A percentile compares a stretch with the other conserved stretches of the same genome.
Conservation (phyloP, 2,797 vertebrate species). For the Lepus townsendii region DNA sequence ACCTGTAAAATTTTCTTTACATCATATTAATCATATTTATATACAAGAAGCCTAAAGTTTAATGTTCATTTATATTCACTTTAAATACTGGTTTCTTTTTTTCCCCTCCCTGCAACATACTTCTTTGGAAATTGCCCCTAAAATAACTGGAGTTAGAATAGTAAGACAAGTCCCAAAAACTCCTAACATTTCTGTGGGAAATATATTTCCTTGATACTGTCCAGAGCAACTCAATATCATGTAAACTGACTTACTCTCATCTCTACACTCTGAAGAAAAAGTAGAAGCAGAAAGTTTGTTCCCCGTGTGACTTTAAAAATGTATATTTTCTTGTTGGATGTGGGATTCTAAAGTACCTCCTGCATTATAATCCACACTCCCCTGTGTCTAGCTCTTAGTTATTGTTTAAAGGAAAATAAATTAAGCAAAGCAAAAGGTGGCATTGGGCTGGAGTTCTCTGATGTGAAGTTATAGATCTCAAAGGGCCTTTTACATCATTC, state of each 20-base stretch:
- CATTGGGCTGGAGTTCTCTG: slow-evolving; percentile 14
- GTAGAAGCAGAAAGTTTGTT: slow-evolving; percentile 46
- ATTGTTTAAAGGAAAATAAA: slow-evolving; percentile 69
- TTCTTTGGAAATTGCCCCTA: slow-evolving; percentile 36
- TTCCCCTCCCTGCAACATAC: background rate
- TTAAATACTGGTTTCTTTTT: slow-evolving; percentile 19
- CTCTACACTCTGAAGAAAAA: slow-evolving; percentile 22
- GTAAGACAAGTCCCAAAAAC: background rate
- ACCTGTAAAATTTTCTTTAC: slow-evolving; percentile 29
- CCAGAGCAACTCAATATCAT: background rate
- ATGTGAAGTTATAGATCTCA: slow-evolving; percentile 62
- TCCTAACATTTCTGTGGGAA: slow-evolving; percentile 32
- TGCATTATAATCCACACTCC: background rate
- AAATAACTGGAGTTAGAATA: background rate
- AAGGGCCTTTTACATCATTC: slow-evolving; percentile 73
- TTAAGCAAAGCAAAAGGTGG: slow-evolving; percentile 61
- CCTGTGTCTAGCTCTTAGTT: slow-evolving; percentile 61
- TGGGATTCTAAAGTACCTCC: slow-evolving; percentile 45
- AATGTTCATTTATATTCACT: background rate
- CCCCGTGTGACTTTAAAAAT: background rate
- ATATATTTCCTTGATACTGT: slow-evolving; percentile 18
- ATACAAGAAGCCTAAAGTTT: slow-evolving; percentile 56
- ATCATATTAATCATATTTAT: slow-evolving; percentile 37
- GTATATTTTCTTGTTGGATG: slow-evolving; percentile 30
- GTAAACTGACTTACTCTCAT: background rate